Base-by-base conservation (phyloP, 2,888 invertebrate genomes). In the Chrysolina americana region DNA sequence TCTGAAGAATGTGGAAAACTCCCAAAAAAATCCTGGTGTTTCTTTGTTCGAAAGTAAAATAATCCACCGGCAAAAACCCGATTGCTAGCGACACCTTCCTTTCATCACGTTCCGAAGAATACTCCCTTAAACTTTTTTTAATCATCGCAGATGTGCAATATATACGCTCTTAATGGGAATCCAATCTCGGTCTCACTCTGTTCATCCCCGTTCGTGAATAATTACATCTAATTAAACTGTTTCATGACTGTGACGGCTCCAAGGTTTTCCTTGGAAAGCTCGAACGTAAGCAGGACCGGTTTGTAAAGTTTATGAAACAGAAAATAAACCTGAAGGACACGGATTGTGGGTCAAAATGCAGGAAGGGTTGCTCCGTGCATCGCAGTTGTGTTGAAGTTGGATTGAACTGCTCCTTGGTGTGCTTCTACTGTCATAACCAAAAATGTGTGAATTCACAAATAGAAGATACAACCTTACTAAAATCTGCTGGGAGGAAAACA, bases 201-300 rank as follows among this genome's bases (percentile, higher is more conserved):
- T 36, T 59, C 59, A 28, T n/a, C n/a, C 28, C 59, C 36, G n/a
- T 8, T n/a, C 59, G 36, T 59, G 59, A 59, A 59, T 59, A 59
- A 36, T 59, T 59, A 59, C 59, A 36, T 28, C 59, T 59, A 59
- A 59, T 59, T 59, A 59, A 59, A 59, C 28, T 15, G 59, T 36
- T 23, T 15, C 59, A 1, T 59, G 36, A 36, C 9, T 59, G 21
- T 53, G 53, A 21, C 21, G 59, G 28, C 59, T 59, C 36, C 59
- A 10, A 59, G 36, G 15, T 59, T 59, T 28, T n/a, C 15, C 6
- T 13, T 8, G 15, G 36, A 36, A 59, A 59, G 0, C 59, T 59
- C n/a, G n/a, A 28, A 10, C n/a, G 8, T n/a, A 5, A 36, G n/a
- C 36, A 23, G 28, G 36, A 36, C 36, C 28, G 28, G 28, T 9